phyloP scores from a whole-genome alignment of 2,888 invertebrate genomes.

The Heliconius ethilla region DNA sequence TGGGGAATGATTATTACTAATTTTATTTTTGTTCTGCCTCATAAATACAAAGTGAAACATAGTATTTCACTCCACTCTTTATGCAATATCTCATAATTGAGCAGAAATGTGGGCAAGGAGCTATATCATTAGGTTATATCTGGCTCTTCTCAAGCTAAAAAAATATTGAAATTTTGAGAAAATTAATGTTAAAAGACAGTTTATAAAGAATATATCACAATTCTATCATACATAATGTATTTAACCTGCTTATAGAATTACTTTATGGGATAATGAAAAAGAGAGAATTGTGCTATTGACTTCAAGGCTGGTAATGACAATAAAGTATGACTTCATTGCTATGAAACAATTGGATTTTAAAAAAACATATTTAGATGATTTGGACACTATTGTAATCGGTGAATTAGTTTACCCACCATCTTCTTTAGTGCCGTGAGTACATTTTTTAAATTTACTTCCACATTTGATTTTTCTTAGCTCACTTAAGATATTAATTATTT shows the following conservation, averaged over 20 bases:
- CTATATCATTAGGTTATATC: background rate
- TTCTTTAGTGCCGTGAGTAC: slow-evolving; percentile 92
- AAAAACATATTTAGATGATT: slow-evolving; percentile 84
- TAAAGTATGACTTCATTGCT: slow-evolving; percentile 94
- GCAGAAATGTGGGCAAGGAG: too few relatives aligned
- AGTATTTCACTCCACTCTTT: too few relatives aligned
- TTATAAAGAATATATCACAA: too few relatives aligned
- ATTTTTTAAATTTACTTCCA: slow-evolving; percentile 23
- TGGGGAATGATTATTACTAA: too few relatives aligned
- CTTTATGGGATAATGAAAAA: slow-evolving; percentile 93
- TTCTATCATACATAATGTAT: background rate
- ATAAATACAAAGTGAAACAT: too few relatives aligned
- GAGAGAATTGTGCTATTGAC: slow-evolving; percentile 90
- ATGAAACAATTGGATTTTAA: slow-evolving; percentile 87
- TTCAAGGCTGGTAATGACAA: slow-evolving; percentile 86
- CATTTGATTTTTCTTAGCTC: background rate
- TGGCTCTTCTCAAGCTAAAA: background rate
- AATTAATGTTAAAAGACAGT: background rate
- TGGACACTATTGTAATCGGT: slow-evolving; percentile 88
- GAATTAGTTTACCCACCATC: slow-evolving; percentile 90
- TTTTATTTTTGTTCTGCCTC: too few relatives aligned
- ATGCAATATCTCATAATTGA: too few relatives aligned
- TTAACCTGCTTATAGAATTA: slow-evolving; percentile 82
- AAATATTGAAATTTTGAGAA: background rate
- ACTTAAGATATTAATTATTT: background rate